Conservation (phyloP, 2,888 invertebrate genomes). For the Sarcophaga variegata region DNA sequence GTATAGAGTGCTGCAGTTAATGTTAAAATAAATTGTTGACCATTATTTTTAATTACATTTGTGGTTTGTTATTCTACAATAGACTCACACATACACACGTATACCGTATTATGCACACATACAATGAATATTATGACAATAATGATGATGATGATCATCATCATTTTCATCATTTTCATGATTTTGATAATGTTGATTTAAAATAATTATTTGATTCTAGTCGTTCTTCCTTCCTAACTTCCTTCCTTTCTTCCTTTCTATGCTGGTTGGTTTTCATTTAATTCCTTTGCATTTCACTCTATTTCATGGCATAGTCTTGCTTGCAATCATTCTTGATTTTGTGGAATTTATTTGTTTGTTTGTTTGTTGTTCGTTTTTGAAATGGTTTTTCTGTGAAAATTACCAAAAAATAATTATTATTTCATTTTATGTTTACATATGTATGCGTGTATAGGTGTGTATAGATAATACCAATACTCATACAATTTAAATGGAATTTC, state of each 20-base stretch:
- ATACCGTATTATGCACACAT: background rate
- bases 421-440: no score
- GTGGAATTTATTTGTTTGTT: no score
- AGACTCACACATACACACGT: background rate
- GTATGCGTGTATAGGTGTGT: no score
- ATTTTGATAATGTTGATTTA: slow-evolving; percentile 1
- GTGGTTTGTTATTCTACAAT: background rate
- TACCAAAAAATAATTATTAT: no score
- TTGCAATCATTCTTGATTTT: no score
- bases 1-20: slow-evolving; percentile 34
- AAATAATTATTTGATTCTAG: slow-evolving; percentile 2
- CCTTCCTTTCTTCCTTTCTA: background rate
- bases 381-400: no score
- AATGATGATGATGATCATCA: background rate
- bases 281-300: no score
- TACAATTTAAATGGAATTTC: background rate
- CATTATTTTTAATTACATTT: slow-evolving; percentile 60
- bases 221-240: background rate
- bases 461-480: background rate
- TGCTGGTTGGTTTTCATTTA: no score
- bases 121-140: background rate
- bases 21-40: slow-evolving; percentile 62
- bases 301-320: no score
- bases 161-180: slow-evolving; percentile 13
- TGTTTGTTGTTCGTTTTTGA: no score